Evolutionary conservation across 2,113 vertebrate genomes (phyloP).

Genomic region (Agelaius tricolor): DNA sequence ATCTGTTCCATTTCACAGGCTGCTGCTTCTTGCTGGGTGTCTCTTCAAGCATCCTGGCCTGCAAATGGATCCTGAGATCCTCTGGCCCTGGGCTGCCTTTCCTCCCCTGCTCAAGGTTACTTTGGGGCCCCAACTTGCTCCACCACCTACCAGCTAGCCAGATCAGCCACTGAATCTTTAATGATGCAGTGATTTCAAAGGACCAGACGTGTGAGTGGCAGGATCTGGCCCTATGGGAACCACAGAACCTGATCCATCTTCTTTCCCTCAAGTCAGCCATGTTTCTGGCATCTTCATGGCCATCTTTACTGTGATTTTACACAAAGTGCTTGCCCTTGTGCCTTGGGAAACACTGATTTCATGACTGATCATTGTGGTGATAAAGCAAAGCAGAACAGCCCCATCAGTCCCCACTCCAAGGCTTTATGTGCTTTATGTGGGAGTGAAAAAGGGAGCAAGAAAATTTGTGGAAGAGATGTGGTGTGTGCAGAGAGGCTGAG

Average conservation of each 20-base stretch:
- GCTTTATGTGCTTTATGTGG: background rate
- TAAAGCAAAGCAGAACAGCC: background rate
- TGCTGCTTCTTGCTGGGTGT: background rate
- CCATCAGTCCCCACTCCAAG: accelerated
- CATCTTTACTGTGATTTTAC: background rate
- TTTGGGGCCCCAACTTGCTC: background rate
- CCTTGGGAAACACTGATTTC: background rate
- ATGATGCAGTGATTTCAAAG: background rate
- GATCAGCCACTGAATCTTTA: background rate
- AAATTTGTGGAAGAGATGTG: background rate
- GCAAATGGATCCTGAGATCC: background rate
- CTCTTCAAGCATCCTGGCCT: background rate
- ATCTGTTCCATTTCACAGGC: background rate
- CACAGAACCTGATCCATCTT: background rate
- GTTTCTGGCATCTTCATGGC: background rate
- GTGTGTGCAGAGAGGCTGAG: background rate
- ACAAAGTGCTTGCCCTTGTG: background rate
- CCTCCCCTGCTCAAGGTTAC: background rate
- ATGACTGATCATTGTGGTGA: background rate
- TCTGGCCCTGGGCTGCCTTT: background rate
- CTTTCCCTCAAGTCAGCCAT: background rate
- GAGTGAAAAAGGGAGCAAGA: background rate
- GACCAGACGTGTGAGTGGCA: accelerated
- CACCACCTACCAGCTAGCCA: background rate
- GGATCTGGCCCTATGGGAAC: background rate